These are phyloP conservation scores for Sinelater perroti DNA, from an alignment of 2,888 invertebrate genomes.

Conservation along the genomic window DNA sequence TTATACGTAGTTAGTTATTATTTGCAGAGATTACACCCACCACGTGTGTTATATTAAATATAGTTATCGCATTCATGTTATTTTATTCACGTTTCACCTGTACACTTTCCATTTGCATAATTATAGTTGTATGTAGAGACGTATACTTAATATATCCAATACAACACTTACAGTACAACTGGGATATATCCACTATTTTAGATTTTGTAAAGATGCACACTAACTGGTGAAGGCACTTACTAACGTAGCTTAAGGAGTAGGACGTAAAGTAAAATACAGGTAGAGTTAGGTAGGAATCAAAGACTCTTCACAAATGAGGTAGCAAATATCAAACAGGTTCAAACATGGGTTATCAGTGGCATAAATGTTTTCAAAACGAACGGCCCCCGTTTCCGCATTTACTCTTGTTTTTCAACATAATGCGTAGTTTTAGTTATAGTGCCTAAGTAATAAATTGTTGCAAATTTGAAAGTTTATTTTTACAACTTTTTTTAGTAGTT, in stretches of 20 bases:
- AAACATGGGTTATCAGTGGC: slow-evolving; percentile 56
- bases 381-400: slow-evolving; percentile 11
- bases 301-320: slow-evolving; percentile 60
- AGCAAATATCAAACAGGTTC: slow-evolving; percentile 56
- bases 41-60: slow-evolving; percentile 39
- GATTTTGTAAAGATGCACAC: slow-evolving; percentile 59
- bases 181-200: slow-evolving; percentile 56
- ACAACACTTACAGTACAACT: slow-evolving; percentile 57
- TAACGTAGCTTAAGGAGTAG: slow-evolving; percentile 59
- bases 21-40: slow-evolving; percentile 41
- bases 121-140: slow-evolving; percentile 30
- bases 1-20: slow-evolving; percentile 42
- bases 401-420: slow-evolving; percentile 22
- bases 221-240: slow-evolving; percentile 62
- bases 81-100: slow-evolving; percentile 37
- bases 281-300: slow-evolving; percentile 37
- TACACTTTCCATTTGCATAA: slow-evolving; percentile 35
- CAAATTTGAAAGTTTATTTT: slow-evolving; percentile 38
- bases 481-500: slow-evolving; percentile 29
- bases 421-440: slow-evolving; percentile 35
- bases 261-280: slow-evolving; percentile 47
- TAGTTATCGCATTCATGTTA: slow-evolving; percentile 36
- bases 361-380: slow-evolving; percentile 42
- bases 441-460: slow-evolving; percentile 38
- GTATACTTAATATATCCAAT: slow-evolving; percentile 48